These are phyloP conservation scores for Cladopsammia gracilis DNA, from an alignment of 64 coral and sea anemone genomes.

Conservation along the genomic window DNA sequence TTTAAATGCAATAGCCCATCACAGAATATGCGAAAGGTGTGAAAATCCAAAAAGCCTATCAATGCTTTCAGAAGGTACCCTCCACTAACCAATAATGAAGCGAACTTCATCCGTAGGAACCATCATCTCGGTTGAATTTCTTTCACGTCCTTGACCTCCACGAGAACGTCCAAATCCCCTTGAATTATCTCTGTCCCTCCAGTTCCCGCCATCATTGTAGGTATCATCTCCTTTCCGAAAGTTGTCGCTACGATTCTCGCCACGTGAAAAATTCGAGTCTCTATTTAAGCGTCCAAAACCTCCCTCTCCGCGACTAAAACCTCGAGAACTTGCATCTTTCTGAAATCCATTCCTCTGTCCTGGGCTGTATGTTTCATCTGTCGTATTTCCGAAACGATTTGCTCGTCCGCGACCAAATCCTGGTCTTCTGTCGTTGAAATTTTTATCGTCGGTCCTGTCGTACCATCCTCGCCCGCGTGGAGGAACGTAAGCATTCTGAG, in stretches of 20 bases:
- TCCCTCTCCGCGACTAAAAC: background rate
- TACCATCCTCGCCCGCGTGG: conserved; percentile 1
- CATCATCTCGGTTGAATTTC: conserved; percentile 30
- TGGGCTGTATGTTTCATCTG: conserved; percentile 5
- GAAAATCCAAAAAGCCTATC: background rate
- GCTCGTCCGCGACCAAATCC: conserved; percentile 59
- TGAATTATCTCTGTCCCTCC: conserved; percentile 21
- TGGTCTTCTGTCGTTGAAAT: background rate
- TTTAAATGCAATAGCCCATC: too few relatives aligned
- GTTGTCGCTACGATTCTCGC: background rate
- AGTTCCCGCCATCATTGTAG: background rate
- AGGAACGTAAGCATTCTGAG: background rate
- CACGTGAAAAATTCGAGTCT: background rate
- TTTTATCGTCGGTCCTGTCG: background rate
- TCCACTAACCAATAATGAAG: conserved; percentile 24
- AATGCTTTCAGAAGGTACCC: background rate
- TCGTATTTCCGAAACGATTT: conserved; percentile 27
- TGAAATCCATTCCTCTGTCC: conserved; percentile 7
- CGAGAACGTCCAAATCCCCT: background rate
- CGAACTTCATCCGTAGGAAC: conserved; percentile 28
- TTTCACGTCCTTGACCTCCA: conserved; percentile 17
- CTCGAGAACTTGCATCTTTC: background rate
- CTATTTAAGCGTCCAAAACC: background rate
- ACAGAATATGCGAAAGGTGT: too few relatives aligned
- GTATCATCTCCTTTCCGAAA: background rate